These are phyloP conservation scores for Paramacrobiotus metropolitanus DNA, from an alignment of 1,140 invertebrate species.

Conservation along the genomic window DNA sequence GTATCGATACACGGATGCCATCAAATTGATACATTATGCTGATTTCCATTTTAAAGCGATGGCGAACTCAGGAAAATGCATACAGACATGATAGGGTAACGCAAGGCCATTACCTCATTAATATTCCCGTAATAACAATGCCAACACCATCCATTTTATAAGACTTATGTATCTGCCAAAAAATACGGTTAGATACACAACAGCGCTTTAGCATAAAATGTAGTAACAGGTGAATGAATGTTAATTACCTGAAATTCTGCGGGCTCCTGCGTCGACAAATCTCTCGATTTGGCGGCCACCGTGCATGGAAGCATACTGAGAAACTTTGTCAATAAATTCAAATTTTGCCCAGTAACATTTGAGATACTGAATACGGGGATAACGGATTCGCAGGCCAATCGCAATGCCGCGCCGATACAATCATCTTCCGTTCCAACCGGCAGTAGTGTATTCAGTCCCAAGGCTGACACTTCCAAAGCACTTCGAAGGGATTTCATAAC, in stretches of 20 bases:
- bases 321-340: slow-evolving; percentile 53
- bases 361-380: slow-evolving; percentile 81
- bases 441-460: slow-evolving; percentile 21
- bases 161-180: slow-evolving; percentile 79
- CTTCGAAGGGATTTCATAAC: background rate
- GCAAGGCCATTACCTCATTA: slow-evolving; percentile 48
- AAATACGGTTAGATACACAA: slow-evolving; percentile 9
- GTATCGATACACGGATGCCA: slow-evolving; percentile 7
- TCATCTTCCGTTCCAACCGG: slow-evolving; percentile 41
- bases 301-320: slow-evolving; percentile 44
- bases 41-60: slow-evolving; percentile 32
- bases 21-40: slow-evolving; percentile 18
- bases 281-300: slow-evolving; percentile 38
- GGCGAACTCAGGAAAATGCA: no score
- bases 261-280: slow-evolving; percentile 36
- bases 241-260: slow-evolving; percentile 27
- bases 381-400: slow-evolving; percentile 30
- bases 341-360: slow-evolving; percentile 52
- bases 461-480: no score
- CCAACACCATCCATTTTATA: slow-evolving; percentile 45
- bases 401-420: slow-evolving; percentile 39
- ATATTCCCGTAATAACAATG: slow-evolving; percentile 56
- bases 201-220: no score
- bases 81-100: no score
- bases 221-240: no score